These are phyloP conservation scores for Drosophila pectinifera DNA, from an alignment of 1,140 invertebrate genomes.

Conservation along the genomic window DNA sequence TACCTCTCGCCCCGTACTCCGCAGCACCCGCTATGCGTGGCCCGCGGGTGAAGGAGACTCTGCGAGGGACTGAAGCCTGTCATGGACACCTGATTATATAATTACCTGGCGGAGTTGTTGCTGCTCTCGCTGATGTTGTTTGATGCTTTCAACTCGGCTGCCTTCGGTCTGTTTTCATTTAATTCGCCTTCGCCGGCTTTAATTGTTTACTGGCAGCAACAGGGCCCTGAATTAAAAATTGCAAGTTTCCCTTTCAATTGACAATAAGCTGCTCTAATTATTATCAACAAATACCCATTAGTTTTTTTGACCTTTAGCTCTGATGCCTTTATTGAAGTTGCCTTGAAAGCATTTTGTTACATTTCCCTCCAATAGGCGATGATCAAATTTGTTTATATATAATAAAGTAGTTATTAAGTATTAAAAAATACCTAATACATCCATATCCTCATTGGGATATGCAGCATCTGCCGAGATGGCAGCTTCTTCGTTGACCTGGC, in stretches of 20 bases:
- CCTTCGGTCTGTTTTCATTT: slow-evolving; percentile 28
- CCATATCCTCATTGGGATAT: slow-evolving; percentile 22
- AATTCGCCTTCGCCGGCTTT: slow-evolving; percentile 8
- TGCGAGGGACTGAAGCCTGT: slow-evolving; percentile 28
- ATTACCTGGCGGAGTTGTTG: slow-evolving; percentile 44
- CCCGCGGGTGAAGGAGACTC: not conserved
- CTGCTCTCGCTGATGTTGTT: slow-evolving; percentile 27
- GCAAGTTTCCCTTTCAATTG: too few species aligned
- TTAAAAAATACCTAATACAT: slow-evolving; percentile 12
- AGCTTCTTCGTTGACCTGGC: slow-evolving; percentile 1
- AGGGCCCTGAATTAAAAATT: slow-evolving; percentile 1
- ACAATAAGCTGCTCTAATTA: not conserved
- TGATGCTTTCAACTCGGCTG: slow-evolving; percentile 30
- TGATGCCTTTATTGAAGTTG: not conserved
- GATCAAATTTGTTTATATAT: slow-evolving; percentile 15
- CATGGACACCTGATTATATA: slow-evolving; percentile 77
- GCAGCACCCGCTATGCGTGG: too few species aligned
- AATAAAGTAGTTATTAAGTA: slow-evolving; percentile 17
- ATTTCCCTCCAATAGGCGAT: not conserved
- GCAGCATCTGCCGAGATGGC: not conserved
- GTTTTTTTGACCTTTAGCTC: not conserved
- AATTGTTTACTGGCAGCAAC: slow-evolving; percentile 22
- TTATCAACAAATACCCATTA: not conserved
- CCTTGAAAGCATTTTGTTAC: not conserved
- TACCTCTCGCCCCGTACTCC: slow-evolving; percentile 25